These are phyloP conservation scores for Pseudorasbora parva DNA, from an alignment of 2,113 vertebrate genomes.

Conservation along the genomic window DNA sequence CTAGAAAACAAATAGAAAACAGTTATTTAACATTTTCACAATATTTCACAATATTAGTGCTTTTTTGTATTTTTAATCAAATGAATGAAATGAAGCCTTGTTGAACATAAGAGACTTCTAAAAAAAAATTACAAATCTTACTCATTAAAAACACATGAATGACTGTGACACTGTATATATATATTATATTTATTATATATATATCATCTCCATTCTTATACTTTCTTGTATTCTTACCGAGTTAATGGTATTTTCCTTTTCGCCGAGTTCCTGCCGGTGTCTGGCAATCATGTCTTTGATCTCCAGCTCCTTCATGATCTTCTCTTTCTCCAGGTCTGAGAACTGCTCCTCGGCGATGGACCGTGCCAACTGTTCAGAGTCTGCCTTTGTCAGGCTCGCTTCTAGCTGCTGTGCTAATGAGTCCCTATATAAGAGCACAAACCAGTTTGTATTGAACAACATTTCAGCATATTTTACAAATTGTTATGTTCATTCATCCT, in stretches of 20 bases:
- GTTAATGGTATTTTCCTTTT: conserved; percentile 92
- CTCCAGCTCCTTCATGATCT: conserved; percentile 98
- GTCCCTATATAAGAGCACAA: conserved; percentile 76
- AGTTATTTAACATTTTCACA: too few relatives aligned
- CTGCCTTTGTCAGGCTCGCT: conserved; percentile 90
- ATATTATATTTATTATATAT: too few relatives aligned
- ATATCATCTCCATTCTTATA: too few relatives aligned
- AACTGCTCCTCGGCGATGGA: conserved; percentile 95
- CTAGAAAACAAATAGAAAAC: too few relatives aligned
- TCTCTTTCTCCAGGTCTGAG: conserved; percentile 94
- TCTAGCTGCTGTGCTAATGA: conserved; percentile 90
- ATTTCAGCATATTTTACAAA: background rate
- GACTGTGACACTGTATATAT: too few relatives aligned
- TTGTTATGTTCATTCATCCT: background rate
- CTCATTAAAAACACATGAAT: too few relatives aligned
- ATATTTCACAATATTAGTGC: too few relatives aligned
- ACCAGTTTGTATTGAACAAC: background rate
- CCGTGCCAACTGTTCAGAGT: conserved; percentile 92
- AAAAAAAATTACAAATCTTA: too few relatives aligned
- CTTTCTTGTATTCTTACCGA: conserved; percentile 80
- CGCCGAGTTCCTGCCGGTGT: conserved; percentile 90
- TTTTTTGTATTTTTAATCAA: too few relatives aligned
- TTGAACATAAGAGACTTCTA: too few relatives aligned
- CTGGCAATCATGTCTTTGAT: conserved; percentile 95
- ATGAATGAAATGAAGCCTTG: too few relatives aligned